phyloP scores from a whole-genome alignment of 2,113 vertebrate species.

The Pelmatolapia mariae region DNA sequence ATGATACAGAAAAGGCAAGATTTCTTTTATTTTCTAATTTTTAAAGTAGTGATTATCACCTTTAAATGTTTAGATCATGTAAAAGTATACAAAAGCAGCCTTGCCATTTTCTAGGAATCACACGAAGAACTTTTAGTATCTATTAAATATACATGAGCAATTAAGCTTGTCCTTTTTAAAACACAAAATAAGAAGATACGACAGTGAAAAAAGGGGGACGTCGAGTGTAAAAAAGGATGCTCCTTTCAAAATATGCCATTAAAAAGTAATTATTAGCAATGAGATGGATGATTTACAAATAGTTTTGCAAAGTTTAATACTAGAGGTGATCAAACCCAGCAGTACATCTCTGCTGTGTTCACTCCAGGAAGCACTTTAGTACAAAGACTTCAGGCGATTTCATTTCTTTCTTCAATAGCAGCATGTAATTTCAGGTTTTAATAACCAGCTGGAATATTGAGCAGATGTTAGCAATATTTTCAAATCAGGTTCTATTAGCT shows the following conservation, averaged over 20 bases:
- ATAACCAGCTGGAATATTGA: not conserved
- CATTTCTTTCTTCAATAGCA: not conserved
- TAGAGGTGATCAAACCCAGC: not conserved
- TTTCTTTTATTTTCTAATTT: not conserved
- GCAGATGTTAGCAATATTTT: not conserved
- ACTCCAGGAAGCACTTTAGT: not conserved
- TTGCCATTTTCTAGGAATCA: not conserved
- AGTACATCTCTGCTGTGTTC: not conserved
- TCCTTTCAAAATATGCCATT: not conserved
- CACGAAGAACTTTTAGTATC: accelerated
- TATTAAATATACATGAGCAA: not conserved
- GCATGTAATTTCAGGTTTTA: not conserved
- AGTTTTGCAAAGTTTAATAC: not conserved
- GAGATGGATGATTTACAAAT: not conserved
- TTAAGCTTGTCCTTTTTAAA: accelerated
- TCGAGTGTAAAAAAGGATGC: not conserved
- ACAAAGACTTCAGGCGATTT: not conserved
- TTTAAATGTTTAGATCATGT: not conserved
- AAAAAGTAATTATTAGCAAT: not conserved
- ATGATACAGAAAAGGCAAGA: accelerated
- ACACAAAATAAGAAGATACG: not conserved
- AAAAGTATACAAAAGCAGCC: not conserved
- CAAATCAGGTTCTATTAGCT: not conserved
- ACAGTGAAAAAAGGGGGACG: not conserved
- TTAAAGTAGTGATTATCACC: not conserved